Evolutionary conservation across 2,113 vertebrate species (phyloP).

Genomic region (Entomyzon cyanotis): DNA sequence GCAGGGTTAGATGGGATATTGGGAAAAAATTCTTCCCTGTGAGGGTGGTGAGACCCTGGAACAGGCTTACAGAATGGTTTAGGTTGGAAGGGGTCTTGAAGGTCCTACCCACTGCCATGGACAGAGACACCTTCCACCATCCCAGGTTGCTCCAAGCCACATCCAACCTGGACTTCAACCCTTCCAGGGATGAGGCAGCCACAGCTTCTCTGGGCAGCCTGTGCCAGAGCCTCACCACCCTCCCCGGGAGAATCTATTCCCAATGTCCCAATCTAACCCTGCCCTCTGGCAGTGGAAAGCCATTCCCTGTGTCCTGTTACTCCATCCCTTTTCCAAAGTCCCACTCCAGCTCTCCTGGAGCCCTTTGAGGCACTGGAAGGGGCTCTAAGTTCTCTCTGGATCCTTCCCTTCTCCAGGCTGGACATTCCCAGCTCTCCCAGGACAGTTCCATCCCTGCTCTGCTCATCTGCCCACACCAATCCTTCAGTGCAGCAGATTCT

Average conservation of each 20-base stretch:
- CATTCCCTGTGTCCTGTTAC: neutral
- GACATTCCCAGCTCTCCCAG: neutral
- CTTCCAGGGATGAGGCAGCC: neutral
- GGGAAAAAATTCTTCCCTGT: neutral
- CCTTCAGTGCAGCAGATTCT: neutral
- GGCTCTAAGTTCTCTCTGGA: neutral
- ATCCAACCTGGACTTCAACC: accelerated
- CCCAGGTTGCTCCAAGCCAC: accelerated
- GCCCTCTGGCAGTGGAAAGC: neutral
- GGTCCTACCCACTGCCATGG: neutral
- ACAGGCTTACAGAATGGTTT: neutral
- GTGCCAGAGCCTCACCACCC: accelerated
- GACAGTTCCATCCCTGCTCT: neutral
- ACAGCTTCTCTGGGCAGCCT: accelerated
- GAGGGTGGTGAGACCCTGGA: neutral
- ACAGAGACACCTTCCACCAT: neutral
- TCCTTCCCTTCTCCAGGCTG: neutral
- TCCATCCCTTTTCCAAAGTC: neutral
- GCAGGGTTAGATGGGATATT: neutral
- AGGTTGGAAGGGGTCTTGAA: neutral
- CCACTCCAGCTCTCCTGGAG: neutral
- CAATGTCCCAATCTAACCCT: neutral
- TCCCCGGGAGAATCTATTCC: neutral
- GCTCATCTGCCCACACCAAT: accelerated
- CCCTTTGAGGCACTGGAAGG: neutral